Evolutionary conservation across 1,140 invertebrate genomes (phyloP).

Genomic region (Stegodyphus dumicola): DNA sequence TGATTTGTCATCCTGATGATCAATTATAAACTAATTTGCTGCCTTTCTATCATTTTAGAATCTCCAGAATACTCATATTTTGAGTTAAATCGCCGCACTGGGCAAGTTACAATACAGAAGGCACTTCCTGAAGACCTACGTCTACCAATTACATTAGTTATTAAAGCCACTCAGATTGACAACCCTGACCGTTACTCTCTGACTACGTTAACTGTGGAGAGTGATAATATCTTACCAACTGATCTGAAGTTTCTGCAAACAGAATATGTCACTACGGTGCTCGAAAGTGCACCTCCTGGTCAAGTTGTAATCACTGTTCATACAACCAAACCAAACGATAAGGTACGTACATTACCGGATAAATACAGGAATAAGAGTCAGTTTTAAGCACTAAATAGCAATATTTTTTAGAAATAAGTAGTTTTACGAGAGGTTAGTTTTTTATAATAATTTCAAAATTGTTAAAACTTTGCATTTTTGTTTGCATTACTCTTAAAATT

Average conservation of each 20-base stretch:
- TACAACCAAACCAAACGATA: constrained; percentile 70
- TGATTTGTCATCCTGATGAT: no score
- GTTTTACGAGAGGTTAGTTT: no score
- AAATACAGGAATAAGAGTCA: no score
- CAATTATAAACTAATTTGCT: no score
- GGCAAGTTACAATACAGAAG: constrained; percentile 74
- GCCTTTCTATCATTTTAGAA: constrained; percentile 63
- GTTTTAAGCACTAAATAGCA: no score
- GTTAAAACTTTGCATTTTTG: no score
- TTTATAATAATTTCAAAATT: no score
- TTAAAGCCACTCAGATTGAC: constrained; percentile 86
- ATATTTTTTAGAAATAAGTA: no score
- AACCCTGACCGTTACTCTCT: constrained; percentile 88
- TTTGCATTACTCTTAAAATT: no score
- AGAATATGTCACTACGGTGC: constrained; percentile 77
- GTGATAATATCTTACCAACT: constrained; percentile 70
- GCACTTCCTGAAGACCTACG: constrained; percentile 69
- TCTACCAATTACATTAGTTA: constrained; percentile 80
- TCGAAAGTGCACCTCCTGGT: constrained; percentile 77
- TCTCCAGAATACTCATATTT: constrained; percentile 70
- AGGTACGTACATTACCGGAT: constrained; percentile 67
- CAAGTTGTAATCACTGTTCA: constrained; percentile 74
- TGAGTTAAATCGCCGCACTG: constrained; percentile 74
- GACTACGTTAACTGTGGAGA: constrained; percentile 79
- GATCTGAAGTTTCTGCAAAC: constrained; percentile 78